Base-by-base conservation (phyloP, 2,113 vertebrate species). In the Microcebus griseorufus region DNA sequence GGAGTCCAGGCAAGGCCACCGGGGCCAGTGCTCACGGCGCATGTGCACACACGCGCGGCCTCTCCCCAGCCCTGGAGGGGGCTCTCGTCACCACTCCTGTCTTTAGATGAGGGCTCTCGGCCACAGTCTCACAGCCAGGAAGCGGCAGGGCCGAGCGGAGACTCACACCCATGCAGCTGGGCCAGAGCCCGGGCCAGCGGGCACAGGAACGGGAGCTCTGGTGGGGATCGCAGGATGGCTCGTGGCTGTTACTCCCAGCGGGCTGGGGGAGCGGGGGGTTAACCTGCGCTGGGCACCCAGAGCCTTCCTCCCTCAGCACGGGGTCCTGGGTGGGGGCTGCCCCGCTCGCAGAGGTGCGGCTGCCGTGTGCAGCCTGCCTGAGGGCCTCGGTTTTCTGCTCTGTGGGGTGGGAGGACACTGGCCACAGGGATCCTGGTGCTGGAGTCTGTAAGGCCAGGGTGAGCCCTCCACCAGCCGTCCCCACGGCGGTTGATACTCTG, bases 171-270 rank as follows among this genome's bases (percentile, higher is more conserved):
- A 27, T 0, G 23, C 34, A n/a, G 39, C 16, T 11, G 67, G 39
- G 62, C 70, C n/a, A 37, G 37, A 37, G 25, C 34, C 55, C 6
- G 0, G 79, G 89, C 42, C 42, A 72, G 37, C 3, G 6, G 20
- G 18, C 22, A 7, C 3, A 51, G 0, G 0, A 25, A 39, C 2
- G 14, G 0, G 2, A 27, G 17, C 60, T 70, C 12, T 6, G 4
- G 7, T 14, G 34, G 82, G 55, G 51, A 11, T 13, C 6, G 0
- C 4, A 17, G 53, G 16, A 27, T 72, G 0, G 9, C 5, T 42
- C 0, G 2, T 8, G 13, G 29, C 39, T 45, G 23, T 45, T 12
- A 4, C 69, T n/a, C 27, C n/a, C 29, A 5, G 60, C 3, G 25
- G 34, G 27, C 55, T 32, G 79, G 27, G 17, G 51, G 12, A 7